Evolutionary conservation across 1,140 invertebrate species (phyloP), one percentile per base, ranked within the genome.

Genomic region (Drosophila lowei): DNA sequence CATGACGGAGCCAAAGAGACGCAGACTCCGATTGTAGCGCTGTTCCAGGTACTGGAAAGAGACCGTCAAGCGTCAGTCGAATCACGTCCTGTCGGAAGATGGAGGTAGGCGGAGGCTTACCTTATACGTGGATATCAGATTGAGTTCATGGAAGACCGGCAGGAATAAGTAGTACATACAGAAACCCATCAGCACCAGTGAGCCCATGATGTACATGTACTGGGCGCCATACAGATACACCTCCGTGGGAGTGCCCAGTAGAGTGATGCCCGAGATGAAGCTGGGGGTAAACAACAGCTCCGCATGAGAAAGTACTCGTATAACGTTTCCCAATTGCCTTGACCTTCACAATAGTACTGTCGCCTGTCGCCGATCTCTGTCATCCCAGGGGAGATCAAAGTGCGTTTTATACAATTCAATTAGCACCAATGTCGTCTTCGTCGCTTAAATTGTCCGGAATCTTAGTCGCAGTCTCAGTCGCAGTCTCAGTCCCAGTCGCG

Each of bases 41-140:
- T 92, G 92, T 80, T 97, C 96, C 63, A 97, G 92, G 84, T 98
- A 98, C 94, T 97, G 23, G 15, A 28, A 46, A n/a, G n/a, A 50
- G 30, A 16, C 23, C 23, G 23, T 8, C 15, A 16, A 3, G 9
- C 3, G 3, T 13, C 3, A 38, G 11, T 38, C 11, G 34, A 13
- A 3, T 1, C 9, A 25, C 23, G 4, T 5, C 23, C 23, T 5
- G 9, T 11, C 8, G 9, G 30, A 13, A 25, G 5, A 25, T 25
- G 34, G 11, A 13, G 1, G 11, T 3, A 5, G 11, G 16, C 3
- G 1, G 5, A 15, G 11, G 72, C 88, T 86, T 92, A 95, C 95
- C 93, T 97, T 95, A 92, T 97, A 97, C 16, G 95, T 95, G 49
- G 96, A 97, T 44, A 96, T 97, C 4, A 97, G 80, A 76, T 94